Percentiles rank a stretch among this genome's conserved stretches.
phyloP scores from a whole-genome alignment of 2,797 vertebrate species.

The Telmatherina bonti region DNA sequence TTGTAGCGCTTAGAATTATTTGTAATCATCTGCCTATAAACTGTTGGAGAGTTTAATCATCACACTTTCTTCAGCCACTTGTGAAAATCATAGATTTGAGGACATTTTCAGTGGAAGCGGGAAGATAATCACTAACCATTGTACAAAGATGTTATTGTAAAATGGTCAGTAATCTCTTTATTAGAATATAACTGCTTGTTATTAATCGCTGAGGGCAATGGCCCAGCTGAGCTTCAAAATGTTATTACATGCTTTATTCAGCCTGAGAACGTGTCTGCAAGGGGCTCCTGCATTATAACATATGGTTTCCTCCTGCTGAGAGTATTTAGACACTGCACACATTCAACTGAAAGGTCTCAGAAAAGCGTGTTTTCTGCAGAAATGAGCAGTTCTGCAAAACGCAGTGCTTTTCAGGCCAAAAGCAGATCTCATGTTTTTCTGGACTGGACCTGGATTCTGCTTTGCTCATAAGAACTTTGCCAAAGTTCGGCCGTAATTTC shows the following conservation, averaged over 20 bases:
- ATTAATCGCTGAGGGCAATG: constrained; percentile 22
- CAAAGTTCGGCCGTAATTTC: constrained; percentile 38
- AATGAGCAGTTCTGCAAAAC: constrained; percentile 46
- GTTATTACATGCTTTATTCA: neutral
- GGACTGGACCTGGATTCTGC: constrained; percentile 44
- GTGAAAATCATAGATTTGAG: neutral
- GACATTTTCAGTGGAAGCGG: constrained; percentile 5
- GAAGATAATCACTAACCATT: constrained; percentile 28
- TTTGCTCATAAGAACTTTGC: constrained; percentile 45
- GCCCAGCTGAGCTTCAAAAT: constrained; percentile 11
- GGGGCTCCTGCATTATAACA: neutral
- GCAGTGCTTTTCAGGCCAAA: constrained; percentile 38
- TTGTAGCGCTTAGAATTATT: constrained; percentile 2
- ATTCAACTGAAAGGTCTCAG: neutral
- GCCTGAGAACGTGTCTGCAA: neutral
- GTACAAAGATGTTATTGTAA: constrained; percentile 23
- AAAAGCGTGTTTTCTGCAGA: constrained; percentile 10
- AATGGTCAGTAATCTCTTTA: constrained; percentile 41
- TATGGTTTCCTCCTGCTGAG: neutral
- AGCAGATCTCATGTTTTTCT: constrained; percentile 57
- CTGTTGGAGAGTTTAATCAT: neutral
- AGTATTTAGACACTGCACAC: neutral
- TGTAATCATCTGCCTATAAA: constrained; percentile 6
- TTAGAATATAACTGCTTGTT: constrained; percentile 25
- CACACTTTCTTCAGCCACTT: neutral